phyloP scores from a whole-genome alignment of 1,140 invertebrate genomes.

The Eulimnadia texana region DNA sequence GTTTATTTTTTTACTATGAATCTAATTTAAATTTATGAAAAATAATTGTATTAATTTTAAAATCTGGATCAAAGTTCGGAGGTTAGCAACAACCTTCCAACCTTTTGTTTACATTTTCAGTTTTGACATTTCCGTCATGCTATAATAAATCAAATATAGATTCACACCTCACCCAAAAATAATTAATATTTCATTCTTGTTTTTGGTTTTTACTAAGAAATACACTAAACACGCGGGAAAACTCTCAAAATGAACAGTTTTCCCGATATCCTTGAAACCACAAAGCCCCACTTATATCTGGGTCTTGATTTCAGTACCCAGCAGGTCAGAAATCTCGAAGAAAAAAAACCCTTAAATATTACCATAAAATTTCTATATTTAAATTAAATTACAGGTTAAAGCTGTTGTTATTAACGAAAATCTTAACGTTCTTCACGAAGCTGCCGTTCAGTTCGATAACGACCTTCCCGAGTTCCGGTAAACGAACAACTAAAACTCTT shows the following conservation, averaged over 20 bases:
- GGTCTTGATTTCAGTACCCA: constrained; percentile 17
- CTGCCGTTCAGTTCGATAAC: constrained; percentile 71
- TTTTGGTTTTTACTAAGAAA: too few relatives aligned
- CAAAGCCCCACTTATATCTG: neutral
- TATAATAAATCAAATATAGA: too few relatives aligned
- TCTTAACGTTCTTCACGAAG: constrained; percentile 56
- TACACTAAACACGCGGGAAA: too few relatives aligned
- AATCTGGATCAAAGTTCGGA: too few relatives aligned
- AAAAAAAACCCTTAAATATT: neutral
- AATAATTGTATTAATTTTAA: too few relatives aligned
- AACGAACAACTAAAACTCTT: constrained; percentile 18
- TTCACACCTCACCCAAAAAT: too few relatives aligned
- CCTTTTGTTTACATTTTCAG: too few relatives aligned
- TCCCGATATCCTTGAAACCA: neutral
- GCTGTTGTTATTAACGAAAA: constrained; percentile 64
- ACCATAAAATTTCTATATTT: constrained; percentile 13
- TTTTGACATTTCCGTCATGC: too few relatives aligned
- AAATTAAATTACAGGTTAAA: constrained; percentile 58
- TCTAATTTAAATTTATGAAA: too few relatives aligned
- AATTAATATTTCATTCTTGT: too few relatives aligned
- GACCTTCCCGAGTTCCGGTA: constrained; percentile 83
- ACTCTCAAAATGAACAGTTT: neutral
- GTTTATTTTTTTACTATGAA: too few relatives aligned
- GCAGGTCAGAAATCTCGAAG: constrained; percentile 7
- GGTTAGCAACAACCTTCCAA: too few relatives aligned